These are phyloP conservation scores for Eilema caniola DNA, from an alignment of 2,888 invertebrate species.

Conservation along the genomic window DNA sequence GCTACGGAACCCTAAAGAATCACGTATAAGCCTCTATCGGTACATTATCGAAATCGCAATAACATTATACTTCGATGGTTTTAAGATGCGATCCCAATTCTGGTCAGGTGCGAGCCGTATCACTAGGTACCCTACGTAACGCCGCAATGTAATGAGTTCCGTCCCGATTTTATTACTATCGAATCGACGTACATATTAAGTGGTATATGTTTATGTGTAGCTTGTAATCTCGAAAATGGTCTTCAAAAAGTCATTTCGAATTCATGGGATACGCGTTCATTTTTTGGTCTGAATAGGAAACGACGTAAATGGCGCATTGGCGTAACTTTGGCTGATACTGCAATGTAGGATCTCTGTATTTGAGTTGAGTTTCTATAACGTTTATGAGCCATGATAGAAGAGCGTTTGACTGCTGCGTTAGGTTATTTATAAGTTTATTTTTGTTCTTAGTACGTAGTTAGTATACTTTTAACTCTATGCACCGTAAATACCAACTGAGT, in stretches of 20 bases:
- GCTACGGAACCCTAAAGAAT: slow-evolving; percentile 4
- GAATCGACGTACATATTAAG: slow-evolving; percentile 48
- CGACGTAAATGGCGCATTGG: slow-evolving; percentile 14
- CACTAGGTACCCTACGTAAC: slow-evolving; percentile 46
- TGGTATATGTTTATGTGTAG: slow-evolving; percentile 44
- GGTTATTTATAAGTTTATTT: too few relatives aligned
- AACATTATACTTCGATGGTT: slow-evolving; percentile 42
- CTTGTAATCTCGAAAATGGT: slow-evolving; percentile 43
- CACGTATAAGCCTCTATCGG: slow-evolving; percentile 1
- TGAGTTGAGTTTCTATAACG: background rate
- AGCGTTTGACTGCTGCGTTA: background rate
- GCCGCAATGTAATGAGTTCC: slow-evolving; percentile 40
- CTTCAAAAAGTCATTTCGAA: slow-evolving; percentile 41
- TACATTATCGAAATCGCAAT: slow-evolving; percentile 51
- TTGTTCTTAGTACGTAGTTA: too few relatives aligned
- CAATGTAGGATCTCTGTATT: background rate
- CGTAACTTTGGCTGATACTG: background rate
- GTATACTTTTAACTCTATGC: too few relatives aligned
- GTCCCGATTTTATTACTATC: slow-evolving; percentile 44
- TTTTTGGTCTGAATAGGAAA: slow-evolving; percentile 14
- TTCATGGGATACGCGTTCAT: slow-evolving; percentile 22
- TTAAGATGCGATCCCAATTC: slow-evolving; percentile 47
- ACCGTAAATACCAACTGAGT: too few relatives aligned
- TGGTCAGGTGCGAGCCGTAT: slow-evolving; percentile 54
- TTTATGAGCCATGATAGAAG: background rate